Evolutionary conservation across 2,888 invertebrate genomes (phyloP), one percentile per base, ranked within the genome.

Genomic region (Mimas tiliae): DNA sequence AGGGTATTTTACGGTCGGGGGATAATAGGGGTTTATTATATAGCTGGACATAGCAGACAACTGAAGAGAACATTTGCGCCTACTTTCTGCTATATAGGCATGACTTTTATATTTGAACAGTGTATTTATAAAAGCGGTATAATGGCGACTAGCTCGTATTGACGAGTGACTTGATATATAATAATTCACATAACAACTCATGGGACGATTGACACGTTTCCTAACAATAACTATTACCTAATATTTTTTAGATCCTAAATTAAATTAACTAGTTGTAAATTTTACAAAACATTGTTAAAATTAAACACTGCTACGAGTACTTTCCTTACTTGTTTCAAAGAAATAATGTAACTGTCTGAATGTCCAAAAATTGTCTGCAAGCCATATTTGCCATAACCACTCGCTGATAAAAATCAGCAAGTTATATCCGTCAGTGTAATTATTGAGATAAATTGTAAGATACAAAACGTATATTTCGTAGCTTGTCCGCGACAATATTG

Each of bases 381-480:
- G 9, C 55, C 55, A 38, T 19, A 7, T 58, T 58, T 19, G 58
- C 19, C 11, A 14, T 21, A 58, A 58, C 38, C 42, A 42, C 42
- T 58, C 1, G 11, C 1, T 42, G 58, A 58, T 58, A 58, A 16
- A 55, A 58, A 58, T 58, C 42, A 19, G 58, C 58, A 11, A 58
- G 19, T 12, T 58, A 42, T 58, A 42, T 58, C 48, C 48, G 58
- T 42, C 58, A 63, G 48, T 27, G 27, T 51, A 64, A 45, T 45
- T 45, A 64, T 52, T 45, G 27, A 75, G 78, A 77, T 78, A 75
- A 77, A 78, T 78, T 74, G 64, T 58, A 27, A 64, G 74, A 77
- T 75, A 78, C 72, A 72, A 74, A 74, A 72, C 72, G 74, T 77
- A 72, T 74, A 73, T 74, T 79, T 78, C 75, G 81, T 77, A 71